Conservation (phyloP, 2,797 vertebrate species). For the Pogoniulus pusillus region DNA sequence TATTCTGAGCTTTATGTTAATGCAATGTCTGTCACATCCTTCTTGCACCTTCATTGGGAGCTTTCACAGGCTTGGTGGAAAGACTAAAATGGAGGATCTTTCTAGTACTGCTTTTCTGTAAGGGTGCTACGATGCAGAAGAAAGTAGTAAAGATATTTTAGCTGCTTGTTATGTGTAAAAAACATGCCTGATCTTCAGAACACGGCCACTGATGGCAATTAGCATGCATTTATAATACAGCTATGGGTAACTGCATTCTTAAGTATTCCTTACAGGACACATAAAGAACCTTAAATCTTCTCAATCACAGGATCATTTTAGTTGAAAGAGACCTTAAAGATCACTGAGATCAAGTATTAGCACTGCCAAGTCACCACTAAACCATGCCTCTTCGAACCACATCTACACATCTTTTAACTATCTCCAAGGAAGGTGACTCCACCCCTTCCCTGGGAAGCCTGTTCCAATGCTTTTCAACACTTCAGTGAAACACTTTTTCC, state of each 20-base stretch:
- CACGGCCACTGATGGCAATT: neutral
- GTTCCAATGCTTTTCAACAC: no score
- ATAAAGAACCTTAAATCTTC: slow-evolving; percentile 3
- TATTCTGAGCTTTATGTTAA: slow-evolving; percentile 35
- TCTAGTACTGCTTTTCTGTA: neutral
- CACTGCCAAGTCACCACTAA: no score
- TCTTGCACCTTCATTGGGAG: slow-evolving; percentile 9
- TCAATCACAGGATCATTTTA: no score
- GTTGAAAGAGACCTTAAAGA: no score
- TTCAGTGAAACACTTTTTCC: no score
- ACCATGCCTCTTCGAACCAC: no score
- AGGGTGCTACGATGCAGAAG: neutral
- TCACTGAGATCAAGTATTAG: no score
- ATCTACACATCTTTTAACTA: no score
- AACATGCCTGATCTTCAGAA: slow-evolving; percentile 10
- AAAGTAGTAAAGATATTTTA: slow-evolving; percentile 26
- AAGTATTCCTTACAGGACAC: neutral
- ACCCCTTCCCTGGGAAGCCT: no score
- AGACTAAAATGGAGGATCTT: slow-evolving; percentile 24
- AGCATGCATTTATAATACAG: slow-evolving; percentile 3
- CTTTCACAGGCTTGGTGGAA: neutral
- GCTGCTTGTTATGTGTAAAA: neutral
- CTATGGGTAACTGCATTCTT: slow-evolving; percentile 19
- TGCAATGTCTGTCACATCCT: slow-evolving; percentile 36
- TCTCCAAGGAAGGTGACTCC: no score